Percentiles rank a stretch among this genome's conserved stretches.
phyloP scores from a whole-genome alignment of 2,888 invertebrate species.

The Ptycholaimellus sp. region DNA sequence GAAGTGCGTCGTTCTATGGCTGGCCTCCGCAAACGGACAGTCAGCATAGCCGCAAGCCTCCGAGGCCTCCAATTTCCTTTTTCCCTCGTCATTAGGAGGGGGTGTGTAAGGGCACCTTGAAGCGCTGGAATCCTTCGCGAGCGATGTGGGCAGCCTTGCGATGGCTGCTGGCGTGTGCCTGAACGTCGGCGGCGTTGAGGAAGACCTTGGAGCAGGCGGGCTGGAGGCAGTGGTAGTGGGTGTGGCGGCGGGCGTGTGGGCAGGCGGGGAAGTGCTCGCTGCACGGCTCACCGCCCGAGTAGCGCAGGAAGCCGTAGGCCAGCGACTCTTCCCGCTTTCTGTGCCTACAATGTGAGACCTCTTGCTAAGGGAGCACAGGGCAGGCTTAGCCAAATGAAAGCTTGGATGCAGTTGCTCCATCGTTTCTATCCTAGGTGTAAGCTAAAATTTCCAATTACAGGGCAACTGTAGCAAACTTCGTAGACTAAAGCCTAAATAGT shows the following conservation, averaged over 20 bases:
- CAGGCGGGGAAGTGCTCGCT: slow-evolving; percentile 56
- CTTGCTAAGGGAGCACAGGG: too few relatives aligned
- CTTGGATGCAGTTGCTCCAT: too few relatives aligned
- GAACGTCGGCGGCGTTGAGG: slow-evolving; percentile 91
- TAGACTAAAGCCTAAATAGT: too few relatives aligned
- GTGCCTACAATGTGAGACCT: too few relatives aligned
- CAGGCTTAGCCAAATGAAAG: too few relatives aligned
- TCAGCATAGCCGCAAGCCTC: slow-evolving; percentile 74
- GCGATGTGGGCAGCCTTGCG: slow-evolving; percentile 89
- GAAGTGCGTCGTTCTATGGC: slow-evolving; percentile 86
- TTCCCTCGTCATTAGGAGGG: too few relatives aligned
- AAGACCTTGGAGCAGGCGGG: slow-evolving; percentile 53
- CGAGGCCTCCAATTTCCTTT: slow-evolving; percentile 62
- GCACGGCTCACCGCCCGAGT: slow-evolving; percentile 82
- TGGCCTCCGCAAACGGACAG: slow-evolving; percentile 44
- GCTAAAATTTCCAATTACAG: too few relatives aligned
- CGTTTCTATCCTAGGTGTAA: too few relatives aligned
- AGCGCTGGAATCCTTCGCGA: slow-evolving; percentile 86
- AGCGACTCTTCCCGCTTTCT: slow-evolving; percentile 88
- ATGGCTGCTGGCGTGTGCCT: slow-evolving; percentile 97
- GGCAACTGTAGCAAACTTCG: too few relatives aligned
- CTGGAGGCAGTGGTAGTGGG: slow-evolving; percentile 85
- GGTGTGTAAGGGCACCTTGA: slow-evolving; percentile 41
- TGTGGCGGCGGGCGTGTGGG: slow-evolving; percentile 73
- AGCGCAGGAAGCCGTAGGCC: slow-evolving; percentile 76